Percentiles rank a stretch among this genome's conserved stretches.
These are phyloP conservation scores for Antrozous pallidus DNA, from an alignment of 2,797 vertebrate genomes.

Conservation along the genomic window DNA sequence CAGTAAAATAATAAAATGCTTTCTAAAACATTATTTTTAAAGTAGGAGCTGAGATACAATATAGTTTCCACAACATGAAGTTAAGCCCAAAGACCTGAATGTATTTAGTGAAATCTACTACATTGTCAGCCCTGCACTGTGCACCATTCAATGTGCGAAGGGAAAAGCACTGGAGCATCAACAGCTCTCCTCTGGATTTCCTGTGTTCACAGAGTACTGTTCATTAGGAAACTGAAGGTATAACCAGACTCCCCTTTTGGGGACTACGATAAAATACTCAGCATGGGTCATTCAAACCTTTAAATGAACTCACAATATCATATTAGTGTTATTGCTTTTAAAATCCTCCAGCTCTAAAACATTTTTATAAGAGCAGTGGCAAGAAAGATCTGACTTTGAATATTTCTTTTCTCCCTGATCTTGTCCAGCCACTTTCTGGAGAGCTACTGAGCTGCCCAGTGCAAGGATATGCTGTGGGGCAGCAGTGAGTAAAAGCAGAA, in stretches of 20 bases:
- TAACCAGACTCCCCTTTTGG: not conserved
- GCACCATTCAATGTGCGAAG: accelerated
- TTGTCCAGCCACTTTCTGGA: not conserved
- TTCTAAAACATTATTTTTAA: not conserved
- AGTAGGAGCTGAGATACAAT: not conserved
- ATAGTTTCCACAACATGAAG: not conserved
- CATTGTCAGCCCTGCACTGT: not conserved
- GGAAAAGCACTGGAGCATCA: not conserved
- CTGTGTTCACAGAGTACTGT: not conserved
- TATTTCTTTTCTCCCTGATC: not conserved
- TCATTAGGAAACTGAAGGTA: not conserved
- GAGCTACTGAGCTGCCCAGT: not conserved
- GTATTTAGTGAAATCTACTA: not conserved
- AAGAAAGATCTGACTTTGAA: not conserved
- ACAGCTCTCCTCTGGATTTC: not conserved
- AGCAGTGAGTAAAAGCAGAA: not conserved
- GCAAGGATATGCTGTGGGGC: accelerated
- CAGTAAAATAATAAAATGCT: not conserved
- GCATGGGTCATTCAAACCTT: not conserved
- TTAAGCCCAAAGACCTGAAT: not conserved
- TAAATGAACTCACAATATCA: not conserved
- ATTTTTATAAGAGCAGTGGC: not conserved
- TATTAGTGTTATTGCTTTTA: not conserved
- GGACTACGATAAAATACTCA: not conserved
- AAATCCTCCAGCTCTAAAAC: not conserved